These are phyloP conservation scores for Cuculus canorus DNA, from an alignment of 2,797 vertebrate species.

Conservation along the genomic window DNA sequence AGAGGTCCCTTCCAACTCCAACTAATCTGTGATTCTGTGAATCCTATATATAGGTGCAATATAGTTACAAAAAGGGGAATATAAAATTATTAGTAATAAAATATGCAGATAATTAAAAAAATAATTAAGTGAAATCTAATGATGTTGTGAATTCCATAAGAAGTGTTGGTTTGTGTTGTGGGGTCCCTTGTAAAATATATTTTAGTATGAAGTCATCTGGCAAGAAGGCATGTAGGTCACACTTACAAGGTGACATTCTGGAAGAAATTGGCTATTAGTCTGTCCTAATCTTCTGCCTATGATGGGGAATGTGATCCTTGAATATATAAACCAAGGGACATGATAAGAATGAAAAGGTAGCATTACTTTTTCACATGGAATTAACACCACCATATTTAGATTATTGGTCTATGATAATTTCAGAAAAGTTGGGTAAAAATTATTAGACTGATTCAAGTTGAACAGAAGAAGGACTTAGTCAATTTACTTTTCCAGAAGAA, in stretches of 20 bases:
- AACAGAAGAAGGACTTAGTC: not conserved
- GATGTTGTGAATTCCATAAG: not conserved
- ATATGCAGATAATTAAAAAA: not conserved
- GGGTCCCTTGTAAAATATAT: not conserved
- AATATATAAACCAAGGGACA: not conserved
- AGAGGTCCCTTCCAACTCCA: too few species aligned
- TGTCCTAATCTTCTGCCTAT: not conserved
- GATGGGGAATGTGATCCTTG: not conserved
- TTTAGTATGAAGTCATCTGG: not conserved
- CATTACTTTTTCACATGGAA: not conserved
- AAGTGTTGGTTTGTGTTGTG: not conserved
- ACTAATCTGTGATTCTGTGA: too few species aligned
- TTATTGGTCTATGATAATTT: not conserved
- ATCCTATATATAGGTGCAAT: not conserved
- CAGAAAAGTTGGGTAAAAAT: not conserved
- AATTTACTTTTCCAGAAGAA: slow-evolving; percentile 6
- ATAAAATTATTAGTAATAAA: not conserved
- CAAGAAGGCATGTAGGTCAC: not conserved
- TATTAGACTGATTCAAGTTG: not conserved
- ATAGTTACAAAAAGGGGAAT: not conserved
- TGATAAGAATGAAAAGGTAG: not conserved
- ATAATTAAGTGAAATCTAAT: not conserved
- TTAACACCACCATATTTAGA: not conserved
- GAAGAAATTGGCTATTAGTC: not conserved
- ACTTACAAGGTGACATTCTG: not conserved